Conservation (phyloP, 2,797 vertebrate genomes). For the Chiloscyllium punctatum region DNA sequence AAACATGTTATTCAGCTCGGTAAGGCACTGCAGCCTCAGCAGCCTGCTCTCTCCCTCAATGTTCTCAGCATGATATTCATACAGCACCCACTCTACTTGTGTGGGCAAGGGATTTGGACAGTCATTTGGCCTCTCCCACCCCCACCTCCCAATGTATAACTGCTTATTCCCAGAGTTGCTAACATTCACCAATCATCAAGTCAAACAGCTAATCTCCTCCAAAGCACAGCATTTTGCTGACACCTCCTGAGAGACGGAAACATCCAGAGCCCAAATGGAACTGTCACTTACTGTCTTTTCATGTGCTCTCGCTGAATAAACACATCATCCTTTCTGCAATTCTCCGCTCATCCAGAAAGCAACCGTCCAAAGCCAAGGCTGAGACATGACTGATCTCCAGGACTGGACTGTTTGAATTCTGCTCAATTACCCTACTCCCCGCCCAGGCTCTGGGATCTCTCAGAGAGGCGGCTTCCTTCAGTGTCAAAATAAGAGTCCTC, state of each 20-base stretch:
- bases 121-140: not conserved
- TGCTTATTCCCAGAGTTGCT: not conserved
- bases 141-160: not conserved
- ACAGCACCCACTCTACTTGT: not conserved
- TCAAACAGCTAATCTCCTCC: not conserved
- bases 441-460: not conserved
- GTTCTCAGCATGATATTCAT: not conserved
- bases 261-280: not conserved
- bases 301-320: not conserved
- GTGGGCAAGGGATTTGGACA: not conserved
- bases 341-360: not conserved
- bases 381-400: not conserved
- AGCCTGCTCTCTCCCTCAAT: not conserved
- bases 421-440: not conserved
- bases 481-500: not conserved
- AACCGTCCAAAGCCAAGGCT: not conserved
- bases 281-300: slow-evolving; percentile 23
- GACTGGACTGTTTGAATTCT: not conserved
- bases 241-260: not conserved
- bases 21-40: not conserved
- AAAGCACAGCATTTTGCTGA: not conserved
- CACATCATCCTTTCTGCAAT: not conserved
- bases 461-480: not conserved
- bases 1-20: not conserved
- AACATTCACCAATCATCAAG: not conserved